A percentile compares a stretch with the other conserved stretches of the same genome.
Evolutionary conservation across 2,797 vertebrate genomes (phyloP).

Genomic region (Synaphobranchus kaupii): DNA sequence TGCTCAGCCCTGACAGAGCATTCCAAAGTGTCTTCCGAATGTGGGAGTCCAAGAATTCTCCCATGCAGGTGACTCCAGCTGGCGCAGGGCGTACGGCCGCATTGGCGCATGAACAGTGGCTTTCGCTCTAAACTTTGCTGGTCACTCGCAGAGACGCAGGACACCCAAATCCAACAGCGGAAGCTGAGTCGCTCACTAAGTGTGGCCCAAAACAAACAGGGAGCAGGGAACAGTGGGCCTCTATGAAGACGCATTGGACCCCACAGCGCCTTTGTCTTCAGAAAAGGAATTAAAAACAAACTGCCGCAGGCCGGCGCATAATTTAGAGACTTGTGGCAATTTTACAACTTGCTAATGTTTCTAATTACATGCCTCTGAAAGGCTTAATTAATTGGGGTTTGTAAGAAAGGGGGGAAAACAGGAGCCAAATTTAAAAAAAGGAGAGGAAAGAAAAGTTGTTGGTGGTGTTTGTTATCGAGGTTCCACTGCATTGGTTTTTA

Average conservation of each 20-base stretch:
- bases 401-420: slow-evolving; percentile 67
- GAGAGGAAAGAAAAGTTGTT: slow-evolving; percentile 72
- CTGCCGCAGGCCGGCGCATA: slow-evolving; percentile 96
- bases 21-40: not conserved
- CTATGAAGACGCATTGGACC: slow-evolving; percentile 90
- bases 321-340: slow-evolving; percentile 98
- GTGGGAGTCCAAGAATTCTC: not conserved
- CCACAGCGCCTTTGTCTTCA: slow-evolving; percentile 91
- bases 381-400: slow-evolving; percentile 99
- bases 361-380: slow-evolving; percentile 99
- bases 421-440: slow-evolving; percentile 41
- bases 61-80: too few species aligned
- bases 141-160: slow-evolving; percentile 29
- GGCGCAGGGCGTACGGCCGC: not conserved
- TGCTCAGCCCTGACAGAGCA: not conserved
- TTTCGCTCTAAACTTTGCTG: not conserved
- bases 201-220: slow-evolving; percentile 65
- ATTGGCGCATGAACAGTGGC: not conserved
- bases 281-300: slow-evolving; percentile 98
- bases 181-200: slow-evolving; percentile 61
- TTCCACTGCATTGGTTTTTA: slow-evolving; percentile 99
- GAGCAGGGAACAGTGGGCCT: slow-evolving; percentile 82
- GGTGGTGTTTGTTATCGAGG: slow-evolving; percentile 97
- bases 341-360: slow-evolving; percentile 99
- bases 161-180: slow-evolving; percentile 48